A percentile compares a stretch with the other conserved stretches of the same genome.
These are phyloP conservation scores for Hipposideros larvatus DNA, from an alignment of 2,797 vertebrate species.

Conservation along the genomic window DNA sequence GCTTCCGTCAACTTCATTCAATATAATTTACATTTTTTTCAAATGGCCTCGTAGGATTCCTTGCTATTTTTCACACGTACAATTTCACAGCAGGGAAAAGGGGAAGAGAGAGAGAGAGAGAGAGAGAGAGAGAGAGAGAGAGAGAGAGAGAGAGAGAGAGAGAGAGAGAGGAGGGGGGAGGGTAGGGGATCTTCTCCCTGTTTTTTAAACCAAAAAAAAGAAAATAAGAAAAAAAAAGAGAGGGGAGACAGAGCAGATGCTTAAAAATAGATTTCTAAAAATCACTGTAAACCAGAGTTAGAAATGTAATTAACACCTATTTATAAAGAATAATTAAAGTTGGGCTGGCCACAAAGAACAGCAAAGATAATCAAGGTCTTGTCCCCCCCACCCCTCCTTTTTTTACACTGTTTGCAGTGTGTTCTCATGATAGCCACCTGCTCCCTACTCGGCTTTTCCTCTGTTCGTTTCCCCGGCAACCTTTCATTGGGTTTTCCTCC, in stretches of 20 bases:
- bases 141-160: not conserved
- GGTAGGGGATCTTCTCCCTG: constrained; percentile 54
- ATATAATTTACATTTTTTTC: constrained; percentile 89
- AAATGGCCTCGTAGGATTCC: constrained; percentile 87
- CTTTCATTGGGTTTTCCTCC: constrained; percentile 94
- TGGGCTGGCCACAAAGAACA: constrained; percentile 91
- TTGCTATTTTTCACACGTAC: constrained; percentile 88
- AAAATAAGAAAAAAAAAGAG: constrained; percentile 56
- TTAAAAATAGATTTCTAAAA: constrained; percentile 90
- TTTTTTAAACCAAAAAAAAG: constrained; percentile 75
- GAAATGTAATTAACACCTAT: constrained; percentile 93
- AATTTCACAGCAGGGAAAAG: constrained; percentile 88
- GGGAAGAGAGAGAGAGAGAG: not conserved
- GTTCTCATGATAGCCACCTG: constrained; percentile 94
- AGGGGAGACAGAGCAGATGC: constrained; percentile 88
- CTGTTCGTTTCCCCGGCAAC: constrained; percentile 93
- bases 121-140: constrained; percentile 28
- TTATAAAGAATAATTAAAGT: constrained; percentile 93
- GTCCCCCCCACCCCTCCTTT: constrained; percentile 70
- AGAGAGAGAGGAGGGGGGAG: too few relatives aligned
- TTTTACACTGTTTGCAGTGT: constrained; percentile 91
- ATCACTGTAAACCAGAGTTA: constrained; percentile 89
- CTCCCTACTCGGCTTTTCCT: constrained; percentile 93
- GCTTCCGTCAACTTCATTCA: constrained; percentile 89
- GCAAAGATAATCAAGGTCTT: constrained; percentile 91